Percentiles rank a stretch among this genome's conserved stretches.
Evolutionary conservation across 2,113 vertebrate species (phyloP).

Genomic region (Hucho hucho): DNA sequence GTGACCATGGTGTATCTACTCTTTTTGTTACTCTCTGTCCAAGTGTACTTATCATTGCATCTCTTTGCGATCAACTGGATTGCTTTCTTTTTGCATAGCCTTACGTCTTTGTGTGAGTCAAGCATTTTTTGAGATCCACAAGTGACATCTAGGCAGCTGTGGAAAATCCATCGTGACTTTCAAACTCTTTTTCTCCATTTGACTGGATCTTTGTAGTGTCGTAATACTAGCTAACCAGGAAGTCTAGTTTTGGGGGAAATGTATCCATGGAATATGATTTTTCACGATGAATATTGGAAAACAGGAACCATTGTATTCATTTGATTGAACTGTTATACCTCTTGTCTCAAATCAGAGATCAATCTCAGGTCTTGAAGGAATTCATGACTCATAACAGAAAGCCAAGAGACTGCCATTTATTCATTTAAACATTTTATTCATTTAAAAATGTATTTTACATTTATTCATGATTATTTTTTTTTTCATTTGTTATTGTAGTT

Average conservation of each 20-base stretch:
- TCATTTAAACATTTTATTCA: slow-evolving; percentile 2
- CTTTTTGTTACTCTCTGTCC: background rate
- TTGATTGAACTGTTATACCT: slow-evolving; percentile 43
- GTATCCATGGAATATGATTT: background rate
- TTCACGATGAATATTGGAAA: background rate
- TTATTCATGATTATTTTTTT: slow-evolving; percentile 17
- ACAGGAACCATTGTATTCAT: background rate
- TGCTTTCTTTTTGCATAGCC: slow-evolving; percentile 7
- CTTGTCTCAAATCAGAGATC: slow-evolving; percentile 51
- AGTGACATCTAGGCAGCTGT: background rate
- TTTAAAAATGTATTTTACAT: background rate
- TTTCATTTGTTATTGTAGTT: slow-evolving; percentile 28
- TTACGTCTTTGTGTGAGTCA: background rate
- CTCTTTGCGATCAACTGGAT: background rate
- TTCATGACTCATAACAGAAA: slow-evolving; percentile 33
- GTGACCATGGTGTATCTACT: background rate
- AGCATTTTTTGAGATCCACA: background rate
- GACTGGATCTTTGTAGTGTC: background rate
- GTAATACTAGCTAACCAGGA: background rate
- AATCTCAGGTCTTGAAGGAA: slow-evolving; percentile 67
- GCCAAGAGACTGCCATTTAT: slow-evolving; percentile 42
- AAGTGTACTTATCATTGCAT: slow-evolving; percentile 12
- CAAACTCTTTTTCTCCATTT: background rate
- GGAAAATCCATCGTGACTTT: background rate
- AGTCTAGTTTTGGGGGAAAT: background rate